Evolutionary conservation across 2,888 invertebrate species (phyloP).

Genomic region (Pomacea canaliculata): DNA sequence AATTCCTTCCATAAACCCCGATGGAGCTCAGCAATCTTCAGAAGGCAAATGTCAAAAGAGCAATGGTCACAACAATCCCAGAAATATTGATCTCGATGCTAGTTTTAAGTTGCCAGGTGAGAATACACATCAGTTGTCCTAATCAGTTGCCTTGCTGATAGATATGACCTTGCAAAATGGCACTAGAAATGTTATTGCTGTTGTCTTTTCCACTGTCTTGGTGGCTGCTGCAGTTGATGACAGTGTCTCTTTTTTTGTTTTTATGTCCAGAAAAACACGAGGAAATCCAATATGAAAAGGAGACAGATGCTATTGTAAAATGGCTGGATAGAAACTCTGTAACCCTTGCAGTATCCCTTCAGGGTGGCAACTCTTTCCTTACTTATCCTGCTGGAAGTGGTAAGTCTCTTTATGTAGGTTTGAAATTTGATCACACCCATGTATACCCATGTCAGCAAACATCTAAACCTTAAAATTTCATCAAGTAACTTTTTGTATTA

Average conservation of each 20-base stretch:
- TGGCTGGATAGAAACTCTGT: conserved; percentile 43
- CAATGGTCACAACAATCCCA: conserved; percentile 47
- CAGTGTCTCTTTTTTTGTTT: too few species aligned
- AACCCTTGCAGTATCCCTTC: conserved; percentile 41
- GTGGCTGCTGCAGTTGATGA: too few species aligned
- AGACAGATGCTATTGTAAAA: conserved; percentile 39
- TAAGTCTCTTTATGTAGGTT: conserved; percentile 10
- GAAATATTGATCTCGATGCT: conserved; percentile 52
- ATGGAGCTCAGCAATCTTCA: conserved; percentile 51
- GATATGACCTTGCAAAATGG: too few species aligned
- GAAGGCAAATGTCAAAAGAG: conserved; percentile 47
- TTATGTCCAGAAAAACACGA: too few species aligned
- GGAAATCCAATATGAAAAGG: background rate
- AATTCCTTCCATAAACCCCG: conserved; percentile 62
- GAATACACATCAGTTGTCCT: background rate
- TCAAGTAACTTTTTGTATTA: too few species aligned
- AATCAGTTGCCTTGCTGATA: too few species aligned
- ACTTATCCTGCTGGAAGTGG: conserved; percentile 43
- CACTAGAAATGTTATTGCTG: too few species aligned
- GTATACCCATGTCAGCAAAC: too few species aligned
- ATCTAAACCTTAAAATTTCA: too few species aligned
- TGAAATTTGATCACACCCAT: too few species aligned
- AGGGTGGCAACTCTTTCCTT: conserved; percentile 45
- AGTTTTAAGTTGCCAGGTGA: conserved; percentile 40
- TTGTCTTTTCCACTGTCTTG: background rate